A percentile compares a stretch with the other conserved stretches of the same genome.
Evolutionary conservation across 1,140 invertebrate species (phyloP).

Genomic region (Monochamus saltuarius): DNA sequence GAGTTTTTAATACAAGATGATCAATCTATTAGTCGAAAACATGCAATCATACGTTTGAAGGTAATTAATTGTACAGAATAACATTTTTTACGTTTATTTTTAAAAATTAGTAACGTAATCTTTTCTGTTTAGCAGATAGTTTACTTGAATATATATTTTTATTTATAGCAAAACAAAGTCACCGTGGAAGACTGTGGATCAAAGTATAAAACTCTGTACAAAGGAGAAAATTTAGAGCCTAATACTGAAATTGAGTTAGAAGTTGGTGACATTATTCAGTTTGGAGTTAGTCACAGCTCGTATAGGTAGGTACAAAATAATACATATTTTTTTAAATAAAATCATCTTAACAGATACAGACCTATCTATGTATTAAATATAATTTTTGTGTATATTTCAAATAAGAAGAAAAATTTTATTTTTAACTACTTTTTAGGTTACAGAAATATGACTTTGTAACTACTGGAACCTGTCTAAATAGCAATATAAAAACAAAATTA

Average conservation of each 20-base stretch:
- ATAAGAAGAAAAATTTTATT: conserved; percentile 15
- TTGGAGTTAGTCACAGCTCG: conserved; percentile 55
- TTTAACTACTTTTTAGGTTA: conserved; percentile 25
- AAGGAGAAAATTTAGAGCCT: conserved; percentile 46
- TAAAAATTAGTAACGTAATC: conserved; percentile 1
- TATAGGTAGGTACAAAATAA: conserved; percentile 30
- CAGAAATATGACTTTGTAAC: conserved; percentile 38
- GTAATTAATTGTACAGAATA: too few relatives aligned
- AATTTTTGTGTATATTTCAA: conserved; percentile 46
- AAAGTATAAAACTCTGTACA: conserved; percentile 58
- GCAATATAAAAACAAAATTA: conserved; percentile 48
- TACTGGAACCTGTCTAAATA: conserved; percentile 55
- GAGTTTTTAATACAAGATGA: conserved; percentile 34
- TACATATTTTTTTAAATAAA: neutral
- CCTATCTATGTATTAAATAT: conserved; percentile 8
- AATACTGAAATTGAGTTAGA: conserved; percentile 45
- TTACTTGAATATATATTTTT: neutral
- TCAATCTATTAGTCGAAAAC: conserved; percentile 36
- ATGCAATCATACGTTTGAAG: conserved; percentile 29
- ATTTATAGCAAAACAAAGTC: conserved; percentile 38
- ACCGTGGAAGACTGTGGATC: conserved; percentile 55
- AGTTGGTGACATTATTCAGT: conserved; percentile 54
- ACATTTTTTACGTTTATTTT: neutral
- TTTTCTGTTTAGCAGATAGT: neutral
- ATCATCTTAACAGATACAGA: too few relatives aligned